phyloP scores from a whole-genome alignment of 1,140 invertebrate species.

The Glossosoma conforme region DNA sequence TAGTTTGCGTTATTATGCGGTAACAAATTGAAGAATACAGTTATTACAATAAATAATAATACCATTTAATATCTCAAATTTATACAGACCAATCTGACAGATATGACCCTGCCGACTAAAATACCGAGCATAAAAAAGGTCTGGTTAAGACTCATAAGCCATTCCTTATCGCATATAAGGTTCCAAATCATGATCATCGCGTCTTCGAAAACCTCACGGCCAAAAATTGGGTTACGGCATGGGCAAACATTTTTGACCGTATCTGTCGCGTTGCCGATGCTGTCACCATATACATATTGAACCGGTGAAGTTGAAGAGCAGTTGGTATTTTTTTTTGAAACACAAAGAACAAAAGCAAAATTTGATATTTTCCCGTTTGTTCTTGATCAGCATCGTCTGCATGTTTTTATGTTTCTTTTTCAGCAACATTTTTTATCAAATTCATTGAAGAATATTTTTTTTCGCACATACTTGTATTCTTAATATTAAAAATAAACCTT shows the following conservation, averaged over 20 bases:
- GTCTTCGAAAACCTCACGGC: conserved; percentile 41
- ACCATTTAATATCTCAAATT: too few species aligned
- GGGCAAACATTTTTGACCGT: conserved; percentile 40
- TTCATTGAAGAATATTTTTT: too few species aligned
- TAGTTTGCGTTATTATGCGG: too few species aligned
- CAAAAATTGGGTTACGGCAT: conserved; percentile 41
- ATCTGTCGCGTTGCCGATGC: conserved; percentile 39
- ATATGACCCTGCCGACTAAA: conserved; percentile 47
- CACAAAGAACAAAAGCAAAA: conserved; percentile 8
- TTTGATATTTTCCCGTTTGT: conserved; percentile 14
- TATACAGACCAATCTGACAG: conserved; percentile 30
- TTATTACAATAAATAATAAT: too few species aligned
- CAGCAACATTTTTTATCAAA: too few species aligned
- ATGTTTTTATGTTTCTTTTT: too few species aligned
- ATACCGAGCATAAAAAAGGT: conserved; percentile 51
- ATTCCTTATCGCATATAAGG: conserved; percentile 47
- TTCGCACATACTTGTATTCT: too few species aligned
- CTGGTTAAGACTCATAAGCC: conserved; percentile 47
- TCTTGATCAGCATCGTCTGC: too few species aligned
- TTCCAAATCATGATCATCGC: conserved; percentile 51
- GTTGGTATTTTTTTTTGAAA: conserved; percentile 46
- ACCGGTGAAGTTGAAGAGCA: conserved; percentile 66
- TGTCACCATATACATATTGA: conserved; percentile 56
- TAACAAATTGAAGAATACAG: too few species aligned
- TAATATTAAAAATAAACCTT: too few species aligned